These are phyloP conservation scores for Cryptoblepharus egeriae DNA, from an alignment of 2,797 vertebrate genomes.

Conservation along the genomic window DNA sequence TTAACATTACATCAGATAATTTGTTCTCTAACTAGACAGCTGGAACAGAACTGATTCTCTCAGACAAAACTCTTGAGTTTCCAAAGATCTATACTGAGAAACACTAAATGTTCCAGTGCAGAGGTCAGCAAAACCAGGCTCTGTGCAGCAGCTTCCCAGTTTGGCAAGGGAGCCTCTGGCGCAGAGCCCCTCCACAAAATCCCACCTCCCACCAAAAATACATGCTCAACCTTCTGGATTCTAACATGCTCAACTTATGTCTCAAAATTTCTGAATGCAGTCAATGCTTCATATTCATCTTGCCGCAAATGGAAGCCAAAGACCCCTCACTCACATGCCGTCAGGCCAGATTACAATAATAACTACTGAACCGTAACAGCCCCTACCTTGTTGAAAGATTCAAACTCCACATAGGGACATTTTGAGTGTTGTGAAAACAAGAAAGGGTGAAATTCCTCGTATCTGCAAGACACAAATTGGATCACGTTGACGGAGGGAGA, in stretches of 20 bases:
- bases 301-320: neutral
- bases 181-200: constrained; percentile 24
- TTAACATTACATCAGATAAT: neutral
- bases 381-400: constrained; percentile 94
- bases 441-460: constrained; percentile 98
- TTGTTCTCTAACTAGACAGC: neutral
- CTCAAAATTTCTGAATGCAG: neutral
- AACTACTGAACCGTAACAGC: constrained; percentile 42
- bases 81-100: too few relatives aligned
- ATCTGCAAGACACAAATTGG: constrained; percentile 82
- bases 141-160: neutral
- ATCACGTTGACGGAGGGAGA: constrained; percentile 47
- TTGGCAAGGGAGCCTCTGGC: too few relatives aligned
- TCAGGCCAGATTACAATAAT: neutral
- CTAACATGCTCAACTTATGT: neutral
- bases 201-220: neutral
- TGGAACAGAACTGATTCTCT: neutral
- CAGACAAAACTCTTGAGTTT: neutral
- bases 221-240: neutral
- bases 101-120: neutral
- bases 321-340: neutral
- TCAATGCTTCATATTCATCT: neutral
- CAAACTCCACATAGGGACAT: constrained; percentile 89
- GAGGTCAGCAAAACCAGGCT: neutral
- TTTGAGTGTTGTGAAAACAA: constrained; percentile 91